Evolutionary conservation across 2,113 vertebrate genomes (phyloP).

Genomic region (Neodontobutis hainanensis): DNA sequence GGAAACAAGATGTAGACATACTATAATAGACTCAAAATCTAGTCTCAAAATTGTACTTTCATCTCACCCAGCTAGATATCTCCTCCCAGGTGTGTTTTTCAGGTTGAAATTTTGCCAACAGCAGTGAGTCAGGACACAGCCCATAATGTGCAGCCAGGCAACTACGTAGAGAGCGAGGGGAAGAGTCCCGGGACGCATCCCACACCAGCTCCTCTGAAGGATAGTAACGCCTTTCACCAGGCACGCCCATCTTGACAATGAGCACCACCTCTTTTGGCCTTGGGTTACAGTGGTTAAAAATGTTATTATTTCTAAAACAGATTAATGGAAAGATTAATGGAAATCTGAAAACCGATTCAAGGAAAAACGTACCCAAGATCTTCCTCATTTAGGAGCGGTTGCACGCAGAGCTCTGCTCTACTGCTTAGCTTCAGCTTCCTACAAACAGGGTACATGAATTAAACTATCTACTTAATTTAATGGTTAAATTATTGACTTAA

Average conservation of each 20-base stretch:
- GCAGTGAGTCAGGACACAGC: constrained; percentile 85
- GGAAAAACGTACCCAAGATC: constrained; percentile 81
- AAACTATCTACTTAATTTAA: not conserved
- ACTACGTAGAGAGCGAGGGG: constrained; percentile 79
- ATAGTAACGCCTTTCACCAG: constrained; percentile 81
- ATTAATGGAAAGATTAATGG: no score
- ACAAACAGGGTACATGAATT: not conserved
- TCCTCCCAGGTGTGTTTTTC: constrained; percentile 90
- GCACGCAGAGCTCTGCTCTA: constrained; percentile 83
- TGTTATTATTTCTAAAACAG: not conserved
- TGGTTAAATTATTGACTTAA: not conserved
- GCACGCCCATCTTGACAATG: constrained; percentile 83
- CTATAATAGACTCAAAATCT: no score
- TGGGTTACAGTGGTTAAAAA: not conserved
- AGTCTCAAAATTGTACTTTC: constrained; percentile 12
- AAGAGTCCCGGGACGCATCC: constrained; percentile 83
- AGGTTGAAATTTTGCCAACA: constrained; percentile 91
- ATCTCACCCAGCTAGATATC: constrained; percentile 86
- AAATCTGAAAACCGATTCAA: not conserved
- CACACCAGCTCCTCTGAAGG: constrained; percentile 84
- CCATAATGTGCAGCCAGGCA: constrained; percentile 81
- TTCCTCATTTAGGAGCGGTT: constrained; percentile 85
- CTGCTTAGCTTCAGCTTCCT: constrained; percentile 80
- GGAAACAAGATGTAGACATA: no score
- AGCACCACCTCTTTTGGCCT: constrained; percentile 88